phyloP scores from a whole-genome alignment of 2,888 invertebrate genomes.

The Blera fallax region DNA sequence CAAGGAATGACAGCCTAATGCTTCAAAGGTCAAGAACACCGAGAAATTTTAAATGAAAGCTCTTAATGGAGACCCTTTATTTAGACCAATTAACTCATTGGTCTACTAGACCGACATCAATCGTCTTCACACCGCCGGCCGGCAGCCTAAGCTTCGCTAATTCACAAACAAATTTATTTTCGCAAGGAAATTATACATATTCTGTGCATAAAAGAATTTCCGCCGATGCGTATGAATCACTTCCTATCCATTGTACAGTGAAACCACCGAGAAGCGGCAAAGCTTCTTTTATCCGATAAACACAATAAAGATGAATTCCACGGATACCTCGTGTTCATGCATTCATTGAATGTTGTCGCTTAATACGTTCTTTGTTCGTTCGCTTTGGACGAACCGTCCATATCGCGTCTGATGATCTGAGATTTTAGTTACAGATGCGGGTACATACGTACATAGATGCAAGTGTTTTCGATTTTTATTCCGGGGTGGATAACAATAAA shows the following conservation, averaged over 20 bases:
- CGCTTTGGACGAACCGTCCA: neutral
- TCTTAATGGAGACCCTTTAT: too few relatives aligned
- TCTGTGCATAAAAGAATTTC: slow-evolving; percentile 11
- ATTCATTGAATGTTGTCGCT: slow-evolving; percentile 64
- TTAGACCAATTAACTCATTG: neutral
- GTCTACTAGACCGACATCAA: neutral
- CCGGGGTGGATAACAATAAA: slow-evolving; percentile 50
- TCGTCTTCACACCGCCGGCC: neutral
- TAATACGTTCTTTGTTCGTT: slow-evolving; percentile 54
- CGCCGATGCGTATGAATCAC: slow-evolving; percentile 34
- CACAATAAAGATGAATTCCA: slow-evolving; percentile 42
- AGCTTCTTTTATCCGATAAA: slow-evolving; percentile 63
- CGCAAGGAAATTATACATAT: neutral
- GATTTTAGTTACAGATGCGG: slow-evolving; percentile 59
- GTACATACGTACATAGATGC: slow-evolving; percentile 44
- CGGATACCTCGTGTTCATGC: slow-evolving; percentile 64
- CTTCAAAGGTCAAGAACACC: too few relatives aligned
- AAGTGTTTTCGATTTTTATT: slow-evolving; percentile 49
- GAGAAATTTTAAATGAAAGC: too few relatives aligned
- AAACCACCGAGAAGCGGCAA: slow-evolving; percentile 40
- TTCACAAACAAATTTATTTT: neutral
- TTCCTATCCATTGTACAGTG: slow-evolving; percentile 50
- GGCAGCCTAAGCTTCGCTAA: neutral
- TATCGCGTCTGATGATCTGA: slow-evolving; percentile 51
- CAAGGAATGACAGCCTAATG: too few relatives aligned